phyloP scores from a whole-genome alignment of 2,797 vertebrate genomes.

The Bradypodion ventrale region DNA sequence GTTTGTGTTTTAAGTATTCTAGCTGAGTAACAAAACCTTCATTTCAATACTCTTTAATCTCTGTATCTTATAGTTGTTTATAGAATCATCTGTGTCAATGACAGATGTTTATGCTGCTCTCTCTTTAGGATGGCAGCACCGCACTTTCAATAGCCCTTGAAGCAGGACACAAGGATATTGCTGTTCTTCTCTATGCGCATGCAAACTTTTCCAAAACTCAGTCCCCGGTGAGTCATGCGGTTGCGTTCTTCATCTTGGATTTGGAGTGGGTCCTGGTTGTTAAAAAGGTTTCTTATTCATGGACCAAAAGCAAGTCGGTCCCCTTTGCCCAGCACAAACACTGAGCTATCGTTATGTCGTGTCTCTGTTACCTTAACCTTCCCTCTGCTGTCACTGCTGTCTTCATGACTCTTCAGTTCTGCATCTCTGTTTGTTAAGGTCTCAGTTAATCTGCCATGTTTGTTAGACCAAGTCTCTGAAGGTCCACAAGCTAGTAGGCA shows the following conservation, averaged over 20 bases:
- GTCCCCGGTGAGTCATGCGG: slow-evolving; percentile 84
- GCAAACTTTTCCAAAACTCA: slow-evolving; percentile 96
- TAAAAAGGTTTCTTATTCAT: background rate
- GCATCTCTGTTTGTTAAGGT: background rate
- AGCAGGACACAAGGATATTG: slow-evolving; percentile 97
- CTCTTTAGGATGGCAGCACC: slow-evolving; percentile 90
- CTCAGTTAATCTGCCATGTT: background rate
- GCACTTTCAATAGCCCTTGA: slow-evolving; percentile 97
- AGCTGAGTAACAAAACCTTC: slow-evolving; percentile 27
- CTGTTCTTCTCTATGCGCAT: slow-evolving; percentile 92
- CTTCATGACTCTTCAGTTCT: background rate
- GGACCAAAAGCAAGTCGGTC: too few species aligned
- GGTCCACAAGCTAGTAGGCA: background rate
- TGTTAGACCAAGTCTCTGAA: background rate
- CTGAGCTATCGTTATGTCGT: background rate
- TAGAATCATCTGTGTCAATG: slow-evolving; percentile 7
- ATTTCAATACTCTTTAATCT: slow-evolving; percentile 22
- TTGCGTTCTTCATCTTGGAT: background rate
- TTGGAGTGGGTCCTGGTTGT: background rate
- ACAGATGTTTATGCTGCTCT: slow-evolving; percentile 5
- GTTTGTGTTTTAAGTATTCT: slow-evolving; percentile 7
- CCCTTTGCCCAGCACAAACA: background rate
- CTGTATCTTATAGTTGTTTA: background rate
- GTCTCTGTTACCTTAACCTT: background rate
- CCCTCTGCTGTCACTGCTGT: background rate